Evolutionary conservation across 2,888 invertebrate genomes (phyloP), one percentile per base, ranked within the genome.

Genomic region (Tachina grossa): DNA sequence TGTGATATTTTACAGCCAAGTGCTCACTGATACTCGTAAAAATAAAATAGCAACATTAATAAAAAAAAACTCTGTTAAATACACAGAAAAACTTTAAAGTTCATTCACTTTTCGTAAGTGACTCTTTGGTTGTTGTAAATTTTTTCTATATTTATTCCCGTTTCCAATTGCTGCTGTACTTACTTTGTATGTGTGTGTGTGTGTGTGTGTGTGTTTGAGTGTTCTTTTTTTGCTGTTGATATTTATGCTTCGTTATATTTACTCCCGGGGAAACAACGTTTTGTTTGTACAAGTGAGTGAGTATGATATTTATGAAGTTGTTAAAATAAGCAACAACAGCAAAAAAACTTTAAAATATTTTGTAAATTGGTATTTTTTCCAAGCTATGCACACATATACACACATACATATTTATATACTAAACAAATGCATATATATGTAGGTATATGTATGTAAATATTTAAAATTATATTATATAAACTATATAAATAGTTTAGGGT

Each of bases 221-320:
- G 68, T 53, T 10, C n/a, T 31, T 8, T 41, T 49, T 8, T 41
- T 51, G 10, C 39, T 45, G 65, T 55, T 49, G 75, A 39, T 72
- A 8, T 63, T 84, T 69, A 69, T 75, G 75, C 49, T 82, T 66
- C 69, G 69, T 71, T 63, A 72, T 63, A 69, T 76, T 69, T 69
- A 82, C 75, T 75, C 82, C 63, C 69, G 75, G 53, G 75, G 39
- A 47, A 71, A 45, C 47, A 61, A 11, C 45, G 19, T 63, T 79
- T 71, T 79, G 63, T 55, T 79, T 79, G 79, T 9, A n/a, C 55
- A 63, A 79, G 61, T 79, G 71, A 63, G 71, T 79, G 71, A 63
- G 71, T 79, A 53, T 63, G 71, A 79, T 71, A 79, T 79, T 79
- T 79, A 79, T 79, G 63, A 79, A 79, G 71, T 79, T 79, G 69